These are phyloP conservation scores for Plebejus argus DNA, from an alignment of 2,888 invertebrate genomes.

Conservation along the genomic window DNA sequence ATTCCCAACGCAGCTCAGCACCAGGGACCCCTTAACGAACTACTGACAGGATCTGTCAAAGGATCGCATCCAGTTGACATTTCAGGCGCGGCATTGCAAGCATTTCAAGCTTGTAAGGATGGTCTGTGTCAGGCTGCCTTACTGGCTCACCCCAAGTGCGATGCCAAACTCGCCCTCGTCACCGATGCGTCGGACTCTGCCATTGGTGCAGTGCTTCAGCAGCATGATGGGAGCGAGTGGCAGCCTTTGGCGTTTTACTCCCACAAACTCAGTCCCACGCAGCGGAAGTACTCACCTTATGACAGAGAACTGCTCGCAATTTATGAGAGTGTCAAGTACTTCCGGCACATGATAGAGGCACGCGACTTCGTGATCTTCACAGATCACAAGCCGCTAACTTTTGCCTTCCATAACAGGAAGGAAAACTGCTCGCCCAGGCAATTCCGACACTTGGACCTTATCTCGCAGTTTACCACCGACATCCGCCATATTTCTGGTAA, in stretches of 20 bases:
- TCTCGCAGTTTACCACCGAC: conserved; percentile 8
- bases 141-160: too few relatives aligned
- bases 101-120: too few relatives aligned
- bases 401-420: neutral
- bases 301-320: conserved; percentile 20
- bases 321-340: conserved; percentile 5
- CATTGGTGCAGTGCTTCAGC: neutral
- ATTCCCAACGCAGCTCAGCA: too few relatives aligned
- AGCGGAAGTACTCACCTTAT: conserved; percentile 18
- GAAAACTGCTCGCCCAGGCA: conserved; percentile 18
- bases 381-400: conserved; percentile 18
- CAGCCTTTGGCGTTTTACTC: conserved; percentile 19
- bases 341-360: conserved; percentile 5
- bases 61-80: too few relatives aligned
- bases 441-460: conserved; percentile 3
- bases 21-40: too few relatives aligned
- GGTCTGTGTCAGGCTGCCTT: too few relatives aligned
- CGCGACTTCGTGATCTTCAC: conserved; percentile 5
- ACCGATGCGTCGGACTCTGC: neutral
- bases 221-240: neutral
- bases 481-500: conserved; percentile 2
- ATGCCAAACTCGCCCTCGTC: neutral
- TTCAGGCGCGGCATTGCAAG: too few relatives aligned
- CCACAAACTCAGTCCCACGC: neutral
- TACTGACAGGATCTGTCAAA: too few relatives aligned